A percentile compares a stretch with the other conserved stretches of the same genome.
phyloP scores from a whole-genome alignment of 2,113 vertebrate genomes.

The Cryptoleucopteryx plumbea region DNA sequence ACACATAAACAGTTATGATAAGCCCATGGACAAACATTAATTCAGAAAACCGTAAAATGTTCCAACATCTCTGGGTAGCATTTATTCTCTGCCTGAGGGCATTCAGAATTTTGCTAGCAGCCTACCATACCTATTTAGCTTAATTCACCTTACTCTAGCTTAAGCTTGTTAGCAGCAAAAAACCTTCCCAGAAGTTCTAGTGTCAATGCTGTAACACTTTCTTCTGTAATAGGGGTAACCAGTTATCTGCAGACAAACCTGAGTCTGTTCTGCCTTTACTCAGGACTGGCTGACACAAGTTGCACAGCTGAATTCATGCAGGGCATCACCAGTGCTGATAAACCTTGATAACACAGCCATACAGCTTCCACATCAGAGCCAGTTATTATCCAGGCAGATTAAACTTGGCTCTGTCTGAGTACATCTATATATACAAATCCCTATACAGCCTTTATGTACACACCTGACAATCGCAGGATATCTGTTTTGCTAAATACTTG shows the following conservation, averaged over 20 bases:
- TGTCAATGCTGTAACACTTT: background rate
- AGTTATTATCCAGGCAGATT: background rate
- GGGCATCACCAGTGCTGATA: background rate
- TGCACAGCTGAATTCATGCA: background rate
- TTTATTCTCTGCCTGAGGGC: background rate
- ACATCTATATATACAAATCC: background rate
- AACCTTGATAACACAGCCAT: accelerated
- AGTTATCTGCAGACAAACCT: background rate
- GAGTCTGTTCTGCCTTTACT: background rate
- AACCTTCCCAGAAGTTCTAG: background rate
- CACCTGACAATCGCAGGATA: background rate
- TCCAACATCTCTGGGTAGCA: background rate
- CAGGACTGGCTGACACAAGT: background rate
- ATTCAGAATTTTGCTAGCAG: background rate
- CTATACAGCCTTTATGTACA: background rate
- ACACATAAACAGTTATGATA: background rate
- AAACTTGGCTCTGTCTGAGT: background rate
- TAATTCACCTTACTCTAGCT: background rate
- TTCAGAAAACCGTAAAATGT: background rate
- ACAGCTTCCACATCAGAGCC: background rate
- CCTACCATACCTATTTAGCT: background rate
- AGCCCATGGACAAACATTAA: background rate
- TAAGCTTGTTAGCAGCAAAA: background rate
- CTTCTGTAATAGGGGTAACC: background rate
- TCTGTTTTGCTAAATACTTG: background rate